Conservation (phyloP, 2,797 vertebrate genomes). For the Bryconaethiops microstoma region DNA sequence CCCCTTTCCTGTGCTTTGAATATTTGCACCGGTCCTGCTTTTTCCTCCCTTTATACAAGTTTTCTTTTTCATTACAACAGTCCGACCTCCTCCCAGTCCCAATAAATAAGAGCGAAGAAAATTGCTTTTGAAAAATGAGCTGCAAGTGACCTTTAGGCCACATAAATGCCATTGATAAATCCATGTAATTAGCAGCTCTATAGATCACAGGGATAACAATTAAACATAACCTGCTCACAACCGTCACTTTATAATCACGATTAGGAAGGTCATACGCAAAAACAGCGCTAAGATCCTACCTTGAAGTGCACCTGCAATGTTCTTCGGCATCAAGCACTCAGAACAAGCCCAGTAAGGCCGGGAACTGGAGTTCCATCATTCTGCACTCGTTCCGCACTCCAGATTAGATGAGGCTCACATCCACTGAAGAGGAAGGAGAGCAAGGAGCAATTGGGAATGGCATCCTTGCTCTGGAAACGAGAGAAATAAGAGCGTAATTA, state of each 20-base stretch:
- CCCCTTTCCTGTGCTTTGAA: not conserved
- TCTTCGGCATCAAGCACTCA: not conserved
- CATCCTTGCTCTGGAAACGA: constrained; percentile 31
- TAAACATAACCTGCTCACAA: constrained; percentile 72
- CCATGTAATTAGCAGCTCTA: constrained; percentile 69
- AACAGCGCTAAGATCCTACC: not conserved
- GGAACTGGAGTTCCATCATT: not conserved
- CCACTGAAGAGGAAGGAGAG: constrained; percentile 22
- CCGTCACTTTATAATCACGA: constrained; percentile 61
- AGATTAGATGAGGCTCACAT: constrained; percentile 15
- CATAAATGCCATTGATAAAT: constrained; percentile 68
- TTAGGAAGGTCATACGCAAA: constrained; percentile 50
- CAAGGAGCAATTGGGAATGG: constrained; percentile 29
- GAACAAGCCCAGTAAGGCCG: constrained; percentile 9
- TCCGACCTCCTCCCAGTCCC: constrained; percentile 49
- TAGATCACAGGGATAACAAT: constrained; percentile 72
- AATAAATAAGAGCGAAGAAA: constrained; percentile 67
- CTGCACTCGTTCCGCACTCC: constrained; percentile 3
- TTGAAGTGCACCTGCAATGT: not conserved
- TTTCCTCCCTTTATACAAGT: constrained; percentile 35
- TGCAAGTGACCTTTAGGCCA: constrained; percentile 73
- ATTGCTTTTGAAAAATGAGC: constrained; percentile 63
- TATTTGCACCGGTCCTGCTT: constrained; percentile 30
- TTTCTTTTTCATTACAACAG: constrained; percentile 59
- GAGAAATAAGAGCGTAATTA: constrained; percentile 71